phyloP scores from a whole-genome alignment of 2,797 vertebrate genomes.

The Coreius guichenoti region DNA sequence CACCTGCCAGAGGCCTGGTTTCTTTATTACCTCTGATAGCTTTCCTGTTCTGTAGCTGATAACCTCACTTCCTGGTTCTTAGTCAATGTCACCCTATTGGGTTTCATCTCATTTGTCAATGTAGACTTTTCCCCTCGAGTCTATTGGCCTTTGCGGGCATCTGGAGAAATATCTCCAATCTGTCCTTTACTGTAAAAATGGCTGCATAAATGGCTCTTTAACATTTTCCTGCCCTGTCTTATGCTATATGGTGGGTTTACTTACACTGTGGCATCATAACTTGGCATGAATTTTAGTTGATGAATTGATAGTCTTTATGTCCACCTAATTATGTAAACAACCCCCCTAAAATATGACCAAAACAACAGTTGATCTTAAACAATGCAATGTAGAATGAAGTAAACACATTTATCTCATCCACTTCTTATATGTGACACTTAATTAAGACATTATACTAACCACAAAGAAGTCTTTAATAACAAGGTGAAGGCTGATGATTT shows the following conservation, averaged over 20 bases:
- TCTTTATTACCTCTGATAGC: constrained; percentile 61
- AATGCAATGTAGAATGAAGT: constrained; percentile 39
- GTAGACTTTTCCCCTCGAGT: constrained; percentile 39
- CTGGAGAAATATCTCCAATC: constrained; percentile 2
- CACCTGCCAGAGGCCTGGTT: constrained; percentile 55
- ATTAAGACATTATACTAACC: constrained; percentile 61
- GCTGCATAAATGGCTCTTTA: background rate
- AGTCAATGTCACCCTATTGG: constrained; percentile 69
- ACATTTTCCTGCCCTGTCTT: background rate
- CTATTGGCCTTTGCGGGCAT: constrained; percentile 8
- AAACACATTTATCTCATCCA: constrained; percentile 49
- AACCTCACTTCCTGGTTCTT: constrained; percentile 68
- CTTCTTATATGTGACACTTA: constrained; percentile 55
- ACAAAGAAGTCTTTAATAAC: constrained; percentile 63
- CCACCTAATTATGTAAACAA: constrained; percentile 24
- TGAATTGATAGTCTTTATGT: background rate
- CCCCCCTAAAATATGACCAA: background rate
- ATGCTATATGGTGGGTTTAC: background rate
- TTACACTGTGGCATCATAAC: background rate
- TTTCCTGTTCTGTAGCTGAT: constrained; percentile 63
- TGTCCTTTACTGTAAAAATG: constrained; percentile 10
- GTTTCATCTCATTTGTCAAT: constrained; percentile 63
- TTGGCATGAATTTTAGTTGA: background rate
- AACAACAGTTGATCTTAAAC: constrained; percentile 29
- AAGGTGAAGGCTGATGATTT: constrained; percentile 67